These are phyloP conservation scores for Meloidogyne floridensis DNA, from an alignment of 1,140 invertebrate species.

Conservation along the genomic window DNA sequence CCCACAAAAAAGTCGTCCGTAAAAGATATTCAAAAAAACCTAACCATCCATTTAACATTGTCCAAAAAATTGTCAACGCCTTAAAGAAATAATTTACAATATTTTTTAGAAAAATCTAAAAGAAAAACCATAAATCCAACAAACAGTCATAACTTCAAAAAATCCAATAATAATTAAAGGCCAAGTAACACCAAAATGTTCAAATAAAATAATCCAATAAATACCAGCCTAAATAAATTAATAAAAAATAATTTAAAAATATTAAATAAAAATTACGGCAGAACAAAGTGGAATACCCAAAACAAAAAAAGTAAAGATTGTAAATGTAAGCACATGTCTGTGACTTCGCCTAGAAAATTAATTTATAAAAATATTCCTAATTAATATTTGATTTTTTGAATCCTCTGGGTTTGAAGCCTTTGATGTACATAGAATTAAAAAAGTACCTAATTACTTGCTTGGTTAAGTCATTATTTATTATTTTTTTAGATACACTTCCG, in stretches of 20 bases:
- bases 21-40: neutral
- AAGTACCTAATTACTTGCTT: too few relatives aligned
- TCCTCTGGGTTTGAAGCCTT: too few relatives aligned
- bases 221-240: conserved; percentile 50
- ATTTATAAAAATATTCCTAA: neutral
- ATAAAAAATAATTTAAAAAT: neutral
- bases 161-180: conserved; percentile 63
- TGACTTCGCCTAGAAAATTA: conserved; percentile 46
- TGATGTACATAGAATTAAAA: too few relatives aligned
- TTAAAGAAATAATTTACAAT: conserved; percentile 36
- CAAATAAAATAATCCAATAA: conserved; percentile 63
- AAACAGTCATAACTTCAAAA: conserved; percentile 61
- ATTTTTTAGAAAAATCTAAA: neutral
- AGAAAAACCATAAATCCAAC: conserved; percentile 57
- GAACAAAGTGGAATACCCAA: conserved; percentile 57
- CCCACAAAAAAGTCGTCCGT: too few relatives aligned
- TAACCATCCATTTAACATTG: conserved; percentile 56
- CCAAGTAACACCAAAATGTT: conserved; percentile 60
- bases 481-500: too few relatives aligned
- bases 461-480: too few relatives aligned
- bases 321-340: conserved; percentile 60
- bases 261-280: conserved; percentile 34
- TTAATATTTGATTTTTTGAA: too few relatives aligned
- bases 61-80: conserved; percentile 64
- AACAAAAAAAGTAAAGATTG: conserved; percentile 51